These are phyloP conservation scores for Sceliomorpha sp. DNA, from an alignment of 2,888 invertebrate genomes.

Conservation along the genomic window DNA sequence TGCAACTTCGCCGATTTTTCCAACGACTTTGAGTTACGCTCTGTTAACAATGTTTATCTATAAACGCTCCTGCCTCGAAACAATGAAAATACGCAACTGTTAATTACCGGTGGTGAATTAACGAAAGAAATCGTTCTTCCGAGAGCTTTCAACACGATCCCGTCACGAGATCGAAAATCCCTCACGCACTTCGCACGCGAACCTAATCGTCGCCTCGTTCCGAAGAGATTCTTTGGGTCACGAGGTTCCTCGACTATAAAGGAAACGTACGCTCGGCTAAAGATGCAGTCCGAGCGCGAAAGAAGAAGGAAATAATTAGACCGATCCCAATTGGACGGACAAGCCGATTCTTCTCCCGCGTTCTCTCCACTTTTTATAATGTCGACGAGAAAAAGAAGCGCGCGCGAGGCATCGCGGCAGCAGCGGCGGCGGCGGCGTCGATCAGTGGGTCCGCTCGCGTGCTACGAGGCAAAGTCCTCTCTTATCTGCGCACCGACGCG, in stretches of 20 bases:
- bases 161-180: conserved; percentile 29
- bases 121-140: conserved; percentile 7
- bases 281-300: conserved; percentile 58
- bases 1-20: too few relatives aligned
- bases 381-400: conserved; percentile 1
- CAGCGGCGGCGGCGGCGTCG: conserved; percentile 10
- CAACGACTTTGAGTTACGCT: too few relatives aligned
- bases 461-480: conserved; percentile 30
- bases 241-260: conserved; percentile 22
- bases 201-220: conserved; percentile 29
- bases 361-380: neutral
- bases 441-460: conserved; percentile 30
- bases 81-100: too few relatives aligned
- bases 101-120: neutral
- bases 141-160: conserved; percentile 21
- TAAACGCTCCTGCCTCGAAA: too few relatives aligned
- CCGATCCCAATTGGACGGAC: conserved; percentile 40
- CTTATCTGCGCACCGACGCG: conserved; percentile 43
- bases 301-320: conserved; percentile 61
- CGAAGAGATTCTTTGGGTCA: conserved; percentile 22
- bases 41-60: too few relatives aligned
- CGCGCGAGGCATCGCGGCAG: too few relatives aligned
- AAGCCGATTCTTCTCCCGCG: conserved; percentile 7
- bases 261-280: conserved; percentile 58
- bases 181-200: conserved; percentile 25